Percentiles rank a stretch among this genome's conserved stretches.
Evolutionary conservation across 2,797 vertebrate genomes (phyloP).

Genomic region (Danio kyathit): DNA sequence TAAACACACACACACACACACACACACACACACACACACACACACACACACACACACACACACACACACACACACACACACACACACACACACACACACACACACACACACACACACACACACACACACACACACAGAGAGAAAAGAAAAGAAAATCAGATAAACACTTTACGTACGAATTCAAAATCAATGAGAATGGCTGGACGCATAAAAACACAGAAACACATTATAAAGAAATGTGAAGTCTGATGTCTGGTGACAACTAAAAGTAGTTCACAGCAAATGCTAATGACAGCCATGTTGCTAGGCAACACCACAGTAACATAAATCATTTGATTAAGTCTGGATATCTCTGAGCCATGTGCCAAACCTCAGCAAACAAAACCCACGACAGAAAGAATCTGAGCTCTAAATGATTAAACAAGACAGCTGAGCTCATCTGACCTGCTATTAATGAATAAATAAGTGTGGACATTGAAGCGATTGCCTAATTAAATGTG

Average conservation of each 20-base stretch:
- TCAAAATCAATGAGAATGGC: neutral
- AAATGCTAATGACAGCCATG: conserved; percentile 60
- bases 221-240: conserved; percentile 14
- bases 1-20: conserved; percentile 50
- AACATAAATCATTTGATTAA: conserved; percentile 63
- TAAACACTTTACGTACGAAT: conserved; percentile 3
- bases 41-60: no score
- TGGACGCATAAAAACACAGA: neutral
- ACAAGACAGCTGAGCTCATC: neutral
- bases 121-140: no score
- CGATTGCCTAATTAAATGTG: neutral
- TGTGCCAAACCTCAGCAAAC: conserved; percentile 1
- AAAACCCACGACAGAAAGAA: conserved; percentile 2
- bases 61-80: no score
- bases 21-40: no score
- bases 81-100: no score
- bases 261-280: conserved; percentile 50
- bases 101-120: no score
- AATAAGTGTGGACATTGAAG: neutral
- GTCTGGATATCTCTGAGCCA: conserved; percentile 20
- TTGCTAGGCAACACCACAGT: conserved; percentile 72
- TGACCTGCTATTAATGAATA: neutral
- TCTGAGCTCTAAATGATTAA: neutral
- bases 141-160: conserved; percentile 18
- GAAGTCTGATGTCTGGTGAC: conserved; percentile 35